Conservation (phyloP, 2,888 invertebrate genomes). For the Chironomus riparius region DNA sequence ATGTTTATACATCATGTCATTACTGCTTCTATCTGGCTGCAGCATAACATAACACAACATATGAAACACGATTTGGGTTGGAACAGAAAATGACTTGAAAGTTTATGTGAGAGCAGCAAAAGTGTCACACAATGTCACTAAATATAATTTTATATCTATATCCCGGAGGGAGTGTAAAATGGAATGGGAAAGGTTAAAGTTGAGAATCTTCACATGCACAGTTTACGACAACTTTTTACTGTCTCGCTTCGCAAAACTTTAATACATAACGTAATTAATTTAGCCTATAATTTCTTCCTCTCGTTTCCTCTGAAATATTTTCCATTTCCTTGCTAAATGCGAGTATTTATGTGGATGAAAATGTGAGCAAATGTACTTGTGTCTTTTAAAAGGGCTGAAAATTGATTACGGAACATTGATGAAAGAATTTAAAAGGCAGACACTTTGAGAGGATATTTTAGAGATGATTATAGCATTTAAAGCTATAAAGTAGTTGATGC, state of each 20-base stretch:
- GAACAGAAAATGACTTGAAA: not conserved
- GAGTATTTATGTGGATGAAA: too few species aligned
- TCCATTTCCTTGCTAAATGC: not conserved
- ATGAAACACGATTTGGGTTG: constrained; percentile 22
- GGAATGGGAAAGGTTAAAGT: constrained; percentile 11
- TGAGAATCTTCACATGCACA: not conserved
- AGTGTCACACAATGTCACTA: not conserved
- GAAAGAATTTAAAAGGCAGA: too few species aligned
- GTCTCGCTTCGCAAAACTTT: not conserved
- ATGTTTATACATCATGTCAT: not conserved
- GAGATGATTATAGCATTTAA: too few species aligned
- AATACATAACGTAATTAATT: constrained; percentile 19
- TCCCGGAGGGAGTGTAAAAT: too few species aligned
- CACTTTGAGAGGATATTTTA: too few species aligned
- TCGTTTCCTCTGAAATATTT: not conserved
- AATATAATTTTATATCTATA: not conserved
- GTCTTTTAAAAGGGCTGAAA: too few species aligned
- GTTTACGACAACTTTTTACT: not conserved
- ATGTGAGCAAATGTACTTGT: too few species aligned
- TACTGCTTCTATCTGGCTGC: not conserved
- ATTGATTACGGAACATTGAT: too few species aligned
- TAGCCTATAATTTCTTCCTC: constrained; percentile 5
- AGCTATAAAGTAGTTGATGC: too few species aligned
- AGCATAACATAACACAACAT: constrained; percentile 10
- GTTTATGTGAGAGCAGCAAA: not conserved